Evolutionary conservation across 2,113 vertebrate species (phyloP).

Genomic region (Oceanodroma tethys): DNA sequence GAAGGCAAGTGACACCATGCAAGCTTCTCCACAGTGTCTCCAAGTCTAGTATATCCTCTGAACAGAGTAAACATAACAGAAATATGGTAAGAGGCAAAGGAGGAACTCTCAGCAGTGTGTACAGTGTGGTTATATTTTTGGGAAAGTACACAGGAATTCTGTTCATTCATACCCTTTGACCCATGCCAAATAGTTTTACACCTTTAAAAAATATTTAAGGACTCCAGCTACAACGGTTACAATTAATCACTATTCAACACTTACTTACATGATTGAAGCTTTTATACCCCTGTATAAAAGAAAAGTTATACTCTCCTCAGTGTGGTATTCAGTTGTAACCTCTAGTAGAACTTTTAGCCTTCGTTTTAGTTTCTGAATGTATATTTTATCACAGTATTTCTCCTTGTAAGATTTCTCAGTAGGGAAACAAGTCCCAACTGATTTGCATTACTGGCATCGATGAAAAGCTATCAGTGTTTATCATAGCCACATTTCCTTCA

Average conservation of each 20-base stretch:
- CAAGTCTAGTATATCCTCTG: not conserved
- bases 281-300: not conserved
- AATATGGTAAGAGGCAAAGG: not conserved
- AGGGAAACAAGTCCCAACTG: not conserved
- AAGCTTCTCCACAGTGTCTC: not conserved
- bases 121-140: not conserved
- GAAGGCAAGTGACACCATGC: not conserved
- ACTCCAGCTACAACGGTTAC: not conserved
- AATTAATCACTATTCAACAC: not conserved
- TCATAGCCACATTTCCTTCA: not conserved
- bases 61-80: not conserved
- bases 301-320: not conserved
- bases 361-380: not conserved
- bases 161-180: not conserved
- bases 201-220: not conserved
- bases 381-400: not conserved
- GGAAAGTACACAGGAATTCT: not conserved
- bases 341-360: not conserved
- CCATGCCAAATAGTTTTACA: not conserved
- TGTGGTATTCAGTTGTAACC: not conserved
- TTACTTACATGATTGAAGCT: not conserved
- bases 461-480: not conserved
- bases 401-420: not conserved
- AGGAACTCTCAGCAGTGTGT: not conserved
- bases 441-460: not conserved